Conservation (phyloP, 2,113 vertebrate species). For the Okapia johnstoni region DNA sequence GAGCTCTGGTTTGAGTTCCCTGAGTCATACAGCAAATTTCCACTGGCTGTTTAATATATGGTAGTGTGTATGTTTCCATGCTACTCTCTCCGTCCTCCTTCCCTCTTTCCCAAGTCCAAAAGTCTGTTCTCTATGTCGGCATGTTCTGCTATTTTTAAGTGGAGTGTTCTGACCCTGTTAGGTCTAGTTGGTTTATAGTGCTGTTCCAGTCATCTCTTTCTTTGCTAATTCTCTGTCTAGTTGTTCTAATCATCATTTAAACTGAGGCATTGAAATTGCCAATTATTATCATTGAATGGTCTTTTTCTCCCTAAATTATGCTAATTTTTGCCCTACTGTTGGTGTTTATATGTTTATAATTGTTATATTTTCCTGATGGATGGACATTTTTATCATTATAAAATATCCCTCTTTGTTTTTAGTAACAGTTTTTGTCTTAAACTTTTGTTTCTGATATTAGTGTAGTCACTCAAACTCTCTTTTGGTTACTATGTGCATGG, state of each 20-base stretch:
- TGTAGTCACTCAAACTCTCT: background rate
- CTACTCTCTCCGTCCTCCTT: background rate
- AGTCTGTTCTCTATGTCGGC: background rate
- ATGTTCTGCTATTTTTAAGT: background rate
- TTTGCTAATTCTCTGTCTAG: background rate
- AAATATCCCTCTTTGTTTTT: background rate
- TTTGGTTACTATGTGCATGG: background rate
- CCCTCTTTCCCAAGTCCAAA: background rate
- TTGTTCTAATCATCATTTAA: background rate
- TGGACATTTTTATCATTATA: background rate
- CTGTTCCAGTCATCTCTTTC: background rate
- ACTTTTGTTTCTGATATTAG: background rate
- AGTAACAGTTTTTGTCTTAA: background rate
- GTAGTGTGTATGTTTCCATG: background rate
- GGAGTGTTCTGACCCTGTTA: background rate
- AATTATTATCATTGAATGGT: background rate
- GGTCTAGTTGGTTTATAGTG: background rate
- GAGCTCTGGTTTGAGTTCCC: background rate
- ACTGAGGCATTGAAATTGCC: background rate
- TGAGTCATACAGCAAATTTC: background rate
- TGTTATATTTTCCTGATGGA: background rate
- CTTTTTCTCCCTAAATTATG: background rate
- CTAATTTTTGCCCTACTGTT: background rate
- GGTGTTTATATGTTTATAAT: background rate
- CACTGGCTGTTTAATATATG: background rate